A percentile compares a stretch with the other conserved stretches of the same genome.
Conservation (phyloP, 1,140 invertebrate genomes). For the Frieseomelitta varia region DNA sequence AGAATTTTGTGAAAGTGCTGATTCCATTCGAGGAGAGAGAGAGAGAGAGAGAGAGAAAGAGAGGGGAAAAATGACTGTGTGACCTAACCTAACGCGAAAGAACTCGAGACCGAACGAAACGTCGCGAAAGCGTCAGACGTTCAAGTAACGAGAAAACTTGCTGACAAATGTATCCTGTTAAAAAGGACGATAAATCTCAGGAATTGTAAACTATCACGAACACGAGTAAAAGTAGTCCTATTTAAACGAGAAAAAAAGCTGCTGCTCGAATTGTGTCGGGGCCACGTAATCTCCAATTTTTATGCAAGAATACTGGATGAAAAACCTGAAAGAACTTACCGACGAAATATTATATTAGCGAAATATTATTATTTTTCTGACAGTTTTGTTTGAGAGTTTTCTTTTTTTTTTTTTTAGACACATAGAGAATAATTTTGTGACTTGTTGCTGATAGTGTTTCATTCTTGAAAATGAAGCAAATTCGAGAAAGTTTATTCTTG, state of each 20-base stretch:
- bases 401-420: too few species aligned
- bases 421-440: too few species aligned
- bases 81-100: background rate
- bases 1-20: background rate
- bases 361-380: too few species aligned
- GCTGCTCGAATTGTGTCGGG: background rate
- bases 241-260: background rate
- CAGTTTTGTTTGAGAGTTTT: too few species aligned
- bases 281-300: background rate
- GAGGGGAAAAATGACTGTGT: background rate
- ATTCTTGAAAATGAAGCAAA: too few species aligned
- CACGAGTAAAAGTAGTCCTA: background rate
- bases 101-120: background rate
- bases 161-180: background rate
- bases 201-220: background rate
- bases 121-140: background rate
- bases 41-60: too few species aligned
- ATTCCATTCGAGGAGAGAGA: background rate
- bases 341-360: background rate
- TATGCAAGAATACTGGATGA: background rate
- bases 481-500: too few species aligned
- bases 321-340: too few species aligned
- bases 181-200: background rate
- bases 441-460: too few species aligned
- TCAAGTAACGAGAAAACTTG: background rate